Percentiles rank a stretch among this genome's conserved stretches.
phyloP scores from a whole-genome alignment of 2,797 vertebrate species.

The Cryptoblepharus egeriae region DNA sequence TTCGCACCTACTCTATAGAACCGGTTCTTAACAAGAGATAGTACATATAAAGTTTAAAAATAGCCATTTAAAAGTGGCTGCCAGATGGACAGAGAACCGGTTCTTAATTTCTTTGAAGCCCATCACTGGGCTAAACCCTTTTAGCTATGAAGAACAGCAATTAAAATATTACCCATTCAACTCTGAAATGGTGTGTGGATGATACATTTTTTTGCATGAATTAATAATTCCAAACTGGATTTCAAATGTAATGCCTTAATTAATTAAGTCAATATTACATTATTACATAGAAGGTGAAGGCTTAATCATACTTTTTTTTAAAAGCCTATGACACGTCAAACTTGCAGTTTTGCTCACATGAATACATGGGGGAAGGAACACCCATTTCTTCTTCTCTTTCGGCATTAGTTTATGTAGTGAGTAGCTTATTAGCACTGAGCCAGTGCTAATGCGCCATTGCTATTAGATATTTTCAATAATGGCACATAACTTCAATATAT shows the following conservation, averaged over 20 bases:
- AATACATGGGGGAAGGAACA: background rate
- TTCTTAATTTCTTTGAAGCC: too few relatives aligned
- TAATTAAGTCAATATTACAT: constrained; percentile 32
- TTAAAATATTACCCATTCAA: constrained; percentile 24
- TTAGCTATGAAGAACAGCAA: constrained; percentile 19
- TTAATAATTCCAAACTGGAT: constrained; percentile 34
- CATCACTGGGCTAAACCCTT: background rate
- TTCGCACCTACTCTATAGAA: too few relatives aligned
- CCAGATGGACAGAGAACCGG: too few relatives aligned
- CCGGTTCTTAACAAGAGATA: too few relatives aligned
- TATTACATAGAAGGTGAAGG: background rate
- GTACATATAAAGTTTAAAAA: too few relatives aligned
- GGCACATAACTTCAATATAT: background rate
- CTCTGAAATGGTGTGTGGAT: background rate
- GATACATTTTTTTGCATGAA: constrained; percentile 23
- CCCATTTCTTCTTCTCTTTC: background rate
- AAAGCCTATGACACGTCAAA: constrained; percentile 3
- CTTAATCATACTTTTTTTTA: constrained; percentile 3
- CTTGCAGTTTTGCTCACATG: background rate
- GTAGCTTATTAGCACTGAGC: constrained; percentile 17
- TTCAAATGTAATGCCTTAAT: constrained; percentile 34
- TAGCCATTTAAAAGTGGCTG: too few relatives aligned
- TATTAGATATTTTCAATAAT: constrained; percentile 7
- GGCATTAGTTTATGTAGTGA: constrained; percentile 2
- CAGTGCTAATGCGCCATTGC: constrained; percentile 9